Evolutionary conservation across 92 coral and sea anemone species (phyloP).

Genomic region (Actinernus sp.): DNA sequence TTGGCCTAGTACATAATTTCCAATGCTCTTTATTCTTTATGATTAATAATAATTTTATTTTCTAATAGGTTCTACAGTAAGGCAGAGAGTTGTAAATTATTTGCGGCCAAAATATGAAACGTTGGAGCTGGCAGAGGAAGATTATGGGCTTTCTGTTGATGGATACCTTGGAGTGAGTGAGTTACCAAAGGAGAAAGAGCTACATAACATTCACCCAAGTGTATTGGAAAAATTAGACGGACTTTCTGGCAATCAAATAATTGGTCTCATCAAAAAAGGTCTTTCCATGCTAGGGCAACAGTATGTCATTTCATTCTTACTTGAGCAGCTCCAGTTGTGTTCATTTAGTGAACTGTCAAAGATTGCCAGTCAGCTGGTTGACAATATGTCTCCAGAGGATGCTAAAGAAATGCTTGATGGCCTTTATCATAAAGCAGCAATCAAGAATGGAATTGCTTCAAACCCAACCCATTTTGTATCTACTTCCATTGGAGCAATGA

Average conservation of each 20-base stretch:
- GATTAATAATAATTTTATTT: too few species aligned
- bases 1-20: too few species aligned
- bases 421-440: slow-evolving; percentile 12
- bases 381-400: too few species aligned
- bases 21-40: too few species aligned
- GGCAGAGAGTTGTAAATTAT: slow-evolving; percentile 2
- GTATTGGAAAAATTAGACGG: neutral
- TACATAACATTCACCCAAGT: neutral
- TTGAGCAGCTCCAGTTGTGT: too few species aligned
- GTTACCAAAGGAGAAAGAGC: neutral
- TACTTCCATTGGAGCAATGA: slow-evolving; percentile 39
- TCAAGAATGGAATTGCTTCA: slow-evolving; percentile 16
- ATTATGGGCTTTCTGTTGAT: slow-evolving; percentile 5
- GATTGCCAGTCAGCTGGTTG: too few species aligned
- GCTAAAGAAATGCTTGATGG: slow-evolving; percentile 1
- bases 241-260: neutral
- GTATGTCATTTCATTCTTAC: too few species aligned
- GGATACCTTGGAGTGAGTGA: neutral
- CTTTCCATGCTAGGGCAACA: neutral
- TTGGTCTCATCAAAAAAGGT: neutral
- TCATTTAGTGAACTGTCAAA: too few species aligned
- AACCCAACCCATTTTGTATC: slow-evolving; percentile 37
- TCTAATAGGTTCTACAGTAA: neutral
- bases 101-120: neutral
- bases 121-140: neutral